Conservation (phyloP, 2,888 invertebrate species). For the Gymnosoma rotundatum region DNA sequence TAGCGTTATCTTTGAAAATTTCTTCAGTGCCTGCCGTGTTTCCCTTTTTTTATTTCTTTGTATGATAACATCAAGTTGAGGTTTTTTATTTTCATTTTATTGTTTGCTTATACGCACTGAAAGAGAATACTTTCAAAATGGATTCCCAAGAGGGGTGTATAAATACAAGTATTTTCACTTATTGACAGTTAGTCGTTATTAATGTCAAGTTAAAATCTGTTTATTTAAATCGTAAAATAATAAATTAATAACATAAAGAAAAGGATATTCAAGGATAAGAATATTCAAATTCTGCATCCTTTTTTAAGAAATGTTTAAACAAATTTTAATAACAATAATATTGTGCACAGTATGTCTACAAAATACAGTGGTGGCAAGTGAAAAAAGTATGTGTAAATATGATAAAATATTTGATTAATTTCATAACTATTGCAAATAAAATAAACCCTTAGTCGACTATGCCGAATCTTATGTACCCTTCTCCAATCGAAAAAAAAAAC, state of each 20-base stretch:
- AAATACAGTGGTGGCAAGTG: constrained; percentile 46
- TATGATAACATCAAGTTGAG: constrained; percentile 24
- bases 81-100: constrained; percentile 4
- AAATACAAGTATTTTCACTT: constrained; percentile 63
- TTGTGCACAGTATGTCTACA: constrained; percentile 30
- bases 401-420: too few species aligned
- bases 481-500: too few species aligned
- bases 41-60: background rate
- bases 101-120: constrained; percentile 31
- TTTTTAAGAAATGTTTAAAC: constrained; percentile 50
- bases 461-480: too few species aligned
- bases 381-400: constrained; percentile 57
- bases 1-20: constrained; percentile 29
- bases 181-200: constrained; percentile 37
- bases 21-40: background rate
- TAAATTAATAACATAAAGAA: background rate
- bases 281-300: constrained; percentile 9
- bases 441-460: too few species aligned
- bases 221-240: constrained; percentile 16
- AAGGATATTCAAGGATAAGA: background rate
- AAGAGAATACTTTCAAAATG: constrained; percentile 53
- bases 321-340: constrained; percentile 36
- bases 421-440: background rate
- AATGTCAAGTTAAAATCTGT: constrained; percentile 23
- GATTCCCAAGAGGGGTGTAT: constrained; percentile 42